Evolutionary conservation across 2,113 vertebrate genomes (phyloP).

Genomic region (Datnioides undecimradiatus): DNA sequence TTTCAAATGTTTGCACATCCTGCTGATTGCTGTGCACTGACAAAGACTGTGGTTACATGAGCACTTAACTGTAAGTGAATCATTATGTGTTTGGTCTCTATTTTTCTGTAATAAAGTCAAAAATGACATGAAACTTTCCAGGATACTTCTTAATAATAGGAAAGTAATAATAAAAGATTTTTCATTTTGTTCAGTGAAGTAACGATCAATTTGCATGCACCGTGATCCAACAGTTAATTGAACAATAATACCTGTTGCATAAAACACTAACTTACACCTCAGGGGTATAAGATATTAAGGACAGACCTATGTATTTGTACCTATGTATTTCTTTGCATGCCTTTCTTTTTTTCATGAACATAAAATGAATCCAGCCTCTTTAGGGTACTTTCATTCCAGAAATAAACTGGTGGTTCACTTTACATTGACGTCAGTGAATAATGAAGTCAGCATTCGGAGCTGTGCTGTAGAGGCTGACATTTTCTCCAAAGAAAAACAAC

Average conservation of each 20-base stretch:
- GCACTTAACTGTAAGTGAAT: too few relatives aligned
- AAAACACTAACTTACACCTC: not conserved
- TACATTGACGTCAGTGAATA: not conserved
- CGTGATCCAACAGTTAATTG: not conserved
- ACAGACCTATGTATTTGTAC: not conserved
- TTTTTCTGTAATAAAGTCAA: too few relatives aligned
- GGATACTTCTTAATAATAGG: too few relatives aligned
- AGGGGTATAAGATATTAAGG: not conserved
- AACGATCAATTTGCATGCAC: not conserved
- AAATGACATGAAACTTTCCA: too few relatives aligned
- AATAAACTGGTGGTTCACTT: slow-evolving; percentile 19
- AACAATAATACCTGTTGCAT: not conserved
- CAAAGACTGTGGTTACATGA: too few relatives aligned
- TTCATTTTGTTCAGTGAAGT: too few relatives aligned
- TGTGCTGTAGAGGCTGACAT: slow-evolving; percentile 17
- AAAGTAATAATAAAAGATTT: too few relatives aligned
- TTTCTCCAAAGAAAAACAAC: slow-evolving; percentile 11
- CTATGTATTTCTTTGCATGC: not conserved
- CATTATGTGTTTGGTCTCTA: too few relatives aligned
- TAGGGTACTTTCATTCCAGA: not conserved
- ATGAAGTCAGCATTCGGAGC: not conserved
- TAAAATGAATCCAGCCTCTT: not conserved
- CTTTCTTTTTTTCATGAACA: not conserved
- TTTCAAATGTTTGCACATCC: too few relatives aligned
- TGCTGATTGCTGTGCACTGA: too few relatives aligned